A percentile compares a stretch with the other conserved stretches of the same genome.
phyloP scores from a whole-genome alignment of 2,888 invertebrate species.

The Heteropelma amictum region DNA sequence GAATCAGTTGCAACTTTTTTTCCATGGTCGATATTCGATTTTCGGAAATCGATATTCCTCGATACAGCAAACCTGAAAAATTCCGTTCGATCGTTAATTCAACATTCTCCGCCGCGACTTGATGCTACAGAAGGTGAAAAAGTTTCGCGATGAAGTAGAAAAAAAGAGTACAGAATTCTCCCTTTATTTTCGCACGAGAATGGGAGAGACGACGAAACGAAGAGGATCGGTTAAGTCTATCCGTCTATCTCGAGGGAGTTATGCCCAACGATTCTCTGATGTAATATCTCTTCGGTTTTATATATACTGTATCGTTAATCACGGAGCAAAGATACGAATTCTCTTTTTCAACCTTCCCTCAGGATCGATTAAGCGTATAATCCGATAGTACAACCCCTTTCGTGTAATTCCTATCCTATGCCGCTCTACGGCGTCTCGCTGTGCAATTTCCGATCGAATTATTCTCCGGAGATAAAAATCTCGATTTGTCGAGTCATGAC shows the following conservation, averaged over 20 bases:
- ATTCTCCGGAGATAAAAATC: constrained; percentile 25
- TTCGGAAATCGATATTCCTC: constrained; percentile 35
- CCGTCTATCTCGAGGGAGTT: constrained; percentile 33
- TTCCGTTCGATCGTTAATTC: constrained; percentile 34
- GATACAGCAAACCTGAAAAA: neutral
- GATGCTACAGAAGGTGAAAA: constrained; percentile 18
- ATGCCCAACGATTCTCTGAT: constrained; percentile 21
- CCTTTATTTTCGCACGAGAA: neutral
- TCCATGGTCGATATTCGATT: constrained; percentile 27
- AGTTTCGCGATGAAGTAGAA: constrained; percentile 1
- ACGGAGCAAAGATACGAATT: constrained; percentile 25
- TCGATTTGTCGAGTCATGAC: constrained; percentile 14
- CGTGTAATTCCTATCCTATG: constrained; percentile 7
- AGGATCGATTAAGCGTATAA: constrained; percentile 49
- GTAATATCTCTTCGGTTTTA: constrained; percentile 38
- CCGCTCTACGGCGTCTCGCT: neutral
- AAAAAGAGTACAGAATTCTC: neutral
- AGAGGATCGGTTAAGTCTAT: constrained; percentile 7
- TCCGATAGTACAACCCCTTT: constrained; percentile 29
- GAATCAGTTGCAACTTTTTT: neutral
- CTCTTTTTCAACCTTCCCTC: constrained; percentile 36
- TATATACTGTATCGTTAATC: constrained; percentile 41
- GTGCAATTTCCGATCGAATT: constrained; percentile 21
- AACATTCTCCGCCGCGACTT: constrained; percentile 5
- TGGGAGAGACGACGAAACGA: neutral